phyloP scores from a whole-genome alignment of 2,113 vertebrate genomes.

The Stigmatopora nigra region DNA sequence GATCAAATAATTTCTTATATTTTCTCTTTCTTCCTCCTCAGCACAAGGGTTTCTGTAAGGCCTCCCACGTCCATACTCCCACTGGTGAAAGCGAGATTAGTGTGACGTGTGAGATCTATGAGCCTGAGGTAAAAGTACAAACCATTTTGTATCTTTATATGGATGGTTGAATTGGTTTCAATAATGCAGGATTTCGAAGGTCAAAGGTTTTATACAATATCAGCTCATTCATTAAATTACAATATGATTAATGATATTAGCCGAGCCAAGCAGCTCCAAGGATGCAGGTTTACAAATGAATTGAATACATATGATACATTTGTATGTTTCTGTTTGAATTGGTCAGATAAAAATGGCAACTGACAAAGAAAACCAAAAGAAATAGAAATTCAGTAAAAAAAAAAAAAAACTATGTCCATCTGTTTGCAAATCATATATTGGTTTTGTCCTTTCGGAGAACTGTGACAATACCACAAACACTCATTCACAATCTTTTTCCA shows the following conservation, averaged over 20 bases:
- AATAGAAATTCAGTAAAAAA: too few relatives aligned
- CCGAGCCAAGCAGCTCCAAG: neutral
- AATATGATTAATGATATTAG: neutral
- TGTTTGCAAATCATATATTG: too few relatives aligned
- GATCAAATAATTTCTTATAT: neutral
- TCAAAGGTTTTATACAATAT: neutral
- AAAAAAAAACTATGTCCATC: too few relatives aligned
- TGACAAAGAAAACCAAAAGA: too few relatives aligned
- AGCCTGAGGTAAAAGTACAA: slow-evolving; percentile 59
- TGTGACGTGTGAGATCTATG: slow-evolving; percentile 63
- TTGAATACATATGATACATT: neutral
- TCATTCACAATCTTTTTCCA: slow-evolving; percentile 23
- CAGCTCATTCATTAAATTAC: neutral
- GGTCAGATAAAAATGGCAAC: too few relatives aligned
- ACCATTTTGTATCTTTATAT: neutral
- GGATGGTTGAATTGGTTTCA: neutral
- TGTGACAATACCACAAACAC: neutral
- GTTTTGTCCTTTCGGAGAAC: neutral
- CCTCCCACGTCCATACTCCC: neutral
- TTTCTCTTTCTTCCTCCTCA: slow-evolving; percentile 21
- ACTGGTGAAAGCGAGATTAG: fast-evolving
- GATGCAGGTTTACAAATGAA: neutral
- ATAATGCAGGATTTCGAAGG: too few relatives aligned
- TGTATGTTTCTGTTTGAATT: neutral
- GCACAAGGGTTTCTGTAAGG: slow-evolving; percentile 72